Base-by-base conservation (phyloP, 1,140 invertebrate genomes). In the Panonychus citri region DNA sequence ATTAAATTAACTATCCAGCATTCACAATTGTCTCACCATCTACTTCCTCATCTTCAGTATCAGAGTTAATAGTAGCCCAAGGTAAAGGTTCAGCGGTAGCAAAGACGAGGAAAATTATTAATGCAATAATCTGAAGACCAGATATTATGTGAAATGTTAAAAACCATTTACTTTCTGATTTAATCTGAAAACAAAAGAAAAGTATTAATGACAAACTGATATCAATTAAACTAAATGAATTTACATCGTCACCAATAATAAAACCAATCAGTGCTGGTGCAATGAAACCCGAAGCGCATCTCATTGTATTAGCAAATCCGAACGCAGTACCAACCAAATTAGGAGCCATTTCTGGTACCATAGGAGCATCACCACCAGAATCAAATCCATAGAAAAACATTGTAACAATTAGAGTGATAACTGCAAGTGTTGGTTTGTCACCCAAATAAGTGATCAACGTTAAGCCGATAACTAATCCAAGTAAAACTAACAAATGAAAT, bases 351-450 rank as follows among this genome's bases (percentile, higher is more conserved):
- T 58, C 57, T 17, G 30, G 28, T 12, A 50, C 48, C 17, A 62
- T 60, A 5, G 60, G 57, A 17, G 57, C 39, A 27, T 64, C 58
- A 12, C 63, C 63, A 19, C 63, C 63, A 10, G 59, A 59, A 27
- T 49, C 42, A 13, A 62, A 40, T 1, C 62, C 63, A 21, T 56
- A 49, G 0, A 56, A 56, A 21, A 58, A 58, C 59, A 64, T 60
- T 1, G 48, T 21, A 1, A 40, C 7, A 7, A 40, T 17, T 3
- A 40, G 39, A 1, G 39, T n/a, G 13, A 13, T n/a, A 40, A 40
- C 19, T 17, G 19, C 39, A 40, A 13, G 13, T 13, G 39, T 3
- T 40, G 13, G 13, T 3, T 17, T 17, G 19, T 40, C 39, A 1
- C 39, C 39, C 39, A 40, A 1, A 7, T 17, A 40, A 40, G 39